Evolutionary conservation across 2,888 invertebrate species (phyloP).

Genomic region (Torymus aiolomorphi): DNA sequence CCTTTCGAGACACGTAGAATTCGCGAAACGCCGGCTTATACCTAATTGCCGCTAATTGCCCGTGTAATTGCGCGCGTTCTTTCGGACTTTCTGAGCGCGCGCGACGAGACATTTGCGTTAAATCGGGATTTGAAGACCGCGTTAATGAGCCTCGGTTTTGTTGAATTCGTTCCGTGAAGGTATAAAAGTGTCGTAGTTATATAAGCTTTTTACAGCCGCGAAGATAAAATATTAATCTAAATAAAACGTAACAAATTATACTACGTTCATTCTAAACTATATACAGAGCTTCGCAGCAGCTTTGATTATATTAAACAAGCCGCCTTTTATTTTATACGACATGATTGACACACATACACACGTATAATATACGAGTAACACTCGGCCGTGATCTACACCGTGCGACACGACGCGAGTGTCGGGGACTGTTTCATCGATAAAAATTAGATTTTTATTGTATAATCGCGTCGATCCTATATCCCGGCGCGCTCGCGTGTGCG

Average conservation of each 20-base stretch:
- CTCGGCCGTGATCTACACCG: conserved; percentile 16
- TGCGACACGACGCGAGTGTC: neutral
- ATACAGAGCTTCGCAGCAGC: too few species aligned
- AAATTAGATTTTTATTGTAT: conserved; percentile 47
- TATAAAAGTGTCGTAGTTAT: too few species aligned
- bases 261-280: too few species aligned
- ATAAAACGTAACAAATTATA: too few species aligned
- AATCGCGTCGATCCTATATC: conserved; percentile 29
- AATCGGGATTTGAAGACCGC: conserved; percentile 24
- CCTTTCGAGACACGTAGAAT: conserved; percentile 3
- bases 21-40: conserved; percentile 15
- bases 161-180: neutral
- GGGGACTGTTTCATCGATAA: conserved; percentile 27
- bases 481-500: neutral
- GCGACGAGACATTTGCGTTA: conserved; percentile 15
- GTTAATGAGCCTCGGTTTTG: conserved; percentile 1
- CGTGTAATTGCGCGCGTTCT: conserved; percentile 29
- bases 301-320: conserved; percentile 20
- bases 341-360: conserved; percentile 20
- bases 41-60: conserved; percentile 48
- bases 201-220: too few species aligned
- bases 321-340: conserved; percentile 16
- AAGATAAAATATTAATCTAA: too few species aligned
- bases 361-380: neutral
- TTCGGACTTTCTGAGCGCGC: conserved; percentile 9